phyloP scores from a whole-genome alignment of 2,113 vertebrate genomes.

The Ellobius talpinus region DNA sequence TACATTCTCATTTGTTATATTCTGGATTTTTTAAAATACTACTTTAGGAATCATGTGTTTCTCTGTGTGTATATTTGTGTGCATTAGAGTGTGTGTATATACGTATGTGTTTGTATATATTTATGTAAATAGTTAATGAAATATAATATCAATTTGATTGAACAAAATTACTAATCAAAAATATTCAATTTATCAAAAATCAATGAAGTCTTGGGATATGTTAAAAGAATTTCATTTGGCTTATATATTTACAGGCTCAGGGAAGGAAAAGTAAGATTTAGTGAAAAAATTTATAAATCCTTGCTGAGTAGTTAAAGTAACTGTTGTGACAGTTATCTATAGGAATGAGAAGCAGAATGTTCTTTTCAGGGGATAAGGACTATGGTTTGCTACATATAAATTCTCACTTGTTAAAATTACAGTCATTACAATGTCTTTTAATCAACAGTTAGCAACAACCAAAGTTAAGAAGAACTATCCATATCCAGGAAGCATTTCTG shows the following conservation, averaged over 20 bases:
- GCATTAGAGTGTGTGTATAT: neutral
- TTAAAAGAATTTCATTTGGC: neutral
- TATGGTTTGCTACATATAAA: neutral
- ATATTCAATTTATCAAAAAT: neutral
- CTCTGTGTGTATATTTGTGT: neutral
- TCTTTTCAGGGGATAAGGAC: neutral
- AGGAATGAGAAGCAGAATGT: neutral
- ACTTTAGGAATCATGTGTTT: neutral
- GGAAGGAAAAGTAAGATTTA: neutral
- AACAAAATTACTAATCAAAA: neutral
- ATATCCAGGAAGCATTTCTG: neutral
- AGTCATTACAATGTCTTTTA: slow-evolving; percentile 1
- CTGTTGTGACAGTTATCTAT: neutral
- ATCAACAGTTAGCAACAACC: slow-evolving; percentile 3
- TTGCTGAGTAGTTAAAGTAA: neutral
- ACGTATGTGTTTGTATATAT: neutral
- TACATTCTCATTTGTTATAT: neutral
- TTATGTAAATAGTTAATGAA: neutral
- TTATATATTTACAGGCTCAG: neutral
- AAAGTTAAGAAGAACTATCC: slow-evolving; percentile 12
- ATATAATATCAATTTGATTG: neutral
- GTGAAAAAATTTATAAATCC: neutral
- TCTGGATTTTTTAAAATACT: neutral
- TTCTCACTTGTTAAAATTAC: slow-evolving; percentile 4
- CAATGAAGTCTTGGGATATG: neutral